A percentile compares a stretch with the other conserved stretches of the same genome.
Conservation (phyloP, 2,888 invertebrate species). For the Oasisia sp. region DNA sequence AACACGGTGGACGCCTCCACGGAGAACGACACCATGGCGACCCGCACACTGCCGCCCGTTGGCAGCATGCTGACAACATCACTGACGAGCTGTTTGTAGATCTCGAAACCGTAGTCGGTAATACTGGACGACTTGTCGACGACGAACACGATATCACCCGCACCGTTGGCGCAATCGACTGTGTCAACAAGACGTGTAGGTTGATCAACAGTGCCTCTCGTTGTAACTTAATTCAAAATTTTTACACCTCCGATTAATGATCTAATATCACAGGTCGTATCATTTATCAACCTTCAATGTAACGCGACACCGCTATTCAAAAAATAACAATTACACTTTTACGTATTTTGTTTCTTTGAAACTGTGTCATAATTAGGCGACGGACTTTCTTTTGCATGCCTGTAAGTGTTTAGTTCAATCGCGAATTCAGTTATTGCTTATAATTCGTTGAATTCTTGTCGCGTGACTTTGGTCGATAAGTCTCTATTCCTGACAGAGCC, state of each 20-base stretch:
- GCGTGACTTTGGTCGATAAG: too few relatives aligned
- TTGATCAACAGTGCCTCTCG: background rate
- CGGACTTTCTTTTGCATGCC: too few relatives aligned
- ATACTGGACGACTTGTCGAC: slow-evolving; percentile 11
- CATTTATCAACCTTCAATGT: too few relatives aligned
- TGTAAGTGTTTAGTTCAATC: too few relatives aligned
- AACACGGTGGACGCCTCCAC: background rate
- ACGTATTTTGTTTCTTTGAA: too few relatives aligned
- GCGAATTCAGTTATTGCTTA: too few relatives aligned
- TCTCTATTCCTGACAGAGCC: too few relatives aligned
- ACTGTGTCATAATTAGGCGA: too few relatives aligned
- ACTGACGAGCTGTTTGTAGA: background rate
- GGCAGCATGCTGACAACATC: background rate
- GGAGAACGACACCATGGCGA: slow-evolving; percentile 6
- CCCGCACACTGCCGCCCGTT: background rate
- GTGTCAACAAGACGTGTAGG: background rate
- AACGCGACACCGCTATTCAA: too few relatives aligned
- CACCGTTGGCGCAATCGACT: background rate
- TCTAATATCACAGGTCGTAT: background rate
- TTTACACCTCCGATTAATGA: background rate
- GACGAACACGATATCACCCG: background rate
- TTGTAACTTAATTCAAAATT: background rate
- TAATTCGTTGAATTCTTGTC: too few relatives aligned
- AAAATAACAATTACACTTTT: too few relatives aligned
- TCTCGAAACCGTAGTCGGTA: background rate